phyloP scores from a whole-genome alignment of 2,888 invertebrate genomes.

The Steinernema carpocapsae region DNA sequence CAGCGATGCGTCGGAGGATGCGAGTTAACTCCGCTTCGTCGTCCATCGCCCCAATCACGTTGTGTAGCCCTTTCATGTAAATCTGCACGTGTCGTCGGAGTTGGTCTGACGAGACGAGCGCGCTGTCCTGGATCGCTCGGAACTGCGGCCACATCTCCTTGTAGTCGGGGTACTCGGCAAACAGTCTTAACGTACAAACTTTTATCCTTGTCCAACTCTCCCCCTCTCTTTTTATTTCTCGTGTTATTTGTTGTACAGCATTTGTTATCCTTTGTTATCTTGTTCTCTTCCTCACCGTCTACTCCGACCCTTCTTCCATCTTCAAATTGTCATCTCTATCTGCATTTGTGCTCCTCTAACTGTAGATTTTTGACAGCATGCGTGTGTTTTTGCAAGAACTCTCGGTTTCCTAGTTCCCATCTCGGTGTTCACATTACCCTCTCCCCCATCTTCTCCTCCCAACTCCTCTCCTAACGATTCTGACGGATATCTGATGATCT shows the following conservation, averaged over 20 bases:
- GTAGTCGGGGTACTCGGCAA: slow-evolving; percentile 59
- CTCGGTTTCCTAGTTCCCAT: neutral
- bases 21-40: slow-evolving; percentile 34
- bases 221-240: slow-evolving; percentile 16
- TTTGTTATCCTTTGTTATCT: slow-evolving; percentile 22
- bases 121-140: slow-evolving; percentile 54
- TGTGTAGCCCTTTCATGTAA: slow-evolving; percentile 57
- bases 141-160: slow-evolving; percentile 63
- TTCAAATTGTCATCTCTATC: neutral
- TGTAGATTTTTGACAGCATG: neutral
- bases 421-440: neutral
- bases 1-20: slow-evolving; percentile 46
- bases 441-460: neutral
- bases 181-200: slow-evolving; percentile 48
- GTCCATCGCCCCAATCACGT: slow-evolving; percentile 39
- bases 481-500: slow-evolving; percentile 29
- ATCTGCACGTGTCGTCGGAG: slow-evolving; percentile 56
- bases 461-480: neutral
- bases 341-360: neutral
- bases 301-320: neutral
- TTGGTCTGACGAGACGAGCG: slow-evolving; percentile 54
- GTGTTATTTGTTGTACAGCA: slow-evolving; percentile 19
- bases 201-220: neutral
- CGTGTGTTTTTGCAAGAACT: neutral
- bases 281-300: neutral